Percentiles rank a stretch among this genome's conserved stretches.
Evolutionary conservation across 1,140 invertebrate genomes (phyloP).

Genomic region (Penaeus japonicus): DNA sequence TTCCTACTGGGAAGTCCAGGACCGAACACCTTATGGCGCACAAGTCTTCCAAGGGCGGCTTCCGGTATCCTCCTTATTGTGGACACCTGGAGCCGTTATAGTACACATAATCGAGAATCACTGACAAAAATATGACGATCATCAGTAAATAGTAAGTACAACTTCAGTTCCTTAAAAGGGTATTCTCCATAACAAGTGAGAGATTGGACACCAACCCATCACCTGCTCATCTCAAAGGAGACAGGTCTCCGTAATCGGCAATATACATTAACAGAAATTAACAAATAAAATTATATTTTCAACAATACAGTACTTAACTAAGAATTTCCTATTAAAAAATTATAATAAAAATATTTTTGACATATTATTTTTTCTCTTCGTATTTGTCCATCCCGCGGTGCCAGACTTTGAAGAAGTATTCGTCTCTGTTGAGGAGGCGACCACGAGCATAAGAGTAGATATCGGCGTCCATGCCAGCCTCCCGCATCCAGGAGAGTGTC

Average conservation of each 20-base stretch:
- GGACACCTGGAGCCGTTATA: slow-evolving; percentile 15
- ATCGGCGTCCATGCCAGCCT: slow-evolving; percentile 91
- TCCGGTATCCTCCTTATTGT: background rate
- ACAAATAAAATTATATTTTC: background rate
- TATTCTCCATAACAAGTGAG: slow-evolving; percentile 42
- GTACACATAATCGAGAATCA: slow-evolving; percentile 38
- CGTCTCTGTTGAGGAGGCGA: slow-evolving; percentile 80
- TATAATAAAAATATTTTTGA: slow-evolving; percentile 54
- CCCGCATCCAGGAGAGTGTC: slow-evolving; percentile 90
- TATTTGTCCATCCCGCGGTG: slow-evolving; percentile 66
- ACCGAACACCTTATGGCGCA: slow-evolving; percentile 45
- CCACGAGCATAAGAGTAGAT: slow-evolving; percentile 86
- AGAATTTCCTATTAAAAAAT: slow-evolving; percentile 16
- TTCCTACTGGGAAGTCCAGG: slow-evolving; percentile 32
- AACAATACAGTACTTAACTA: slow-evolving; percentile 23
- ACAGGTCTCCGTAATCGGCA: slow-evolving; percentile 39
- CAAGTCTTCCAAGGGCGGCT: slow-evolving; percentile 16
- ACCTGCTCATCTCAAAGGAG: slow-evolving; percentile 17
- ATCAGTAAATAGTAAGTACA: slow-evolving; percentile 54
- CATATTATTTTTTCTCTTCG: slow-evolving; percentile 28
- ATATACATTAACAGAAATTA: slow-evolving; percentile 22
- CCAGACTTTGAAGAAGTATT: slow-evolving; percentile 95
- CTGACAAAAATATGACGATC: slow-evolving; percentile 30
- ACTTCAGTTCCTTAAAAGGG: slow-evolving; percentile 48
- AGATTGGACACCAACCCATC: slow-evolving; percentile 39